These are phyloP conservation scores for Periphyllus acericola DNA, from an alignment of 2,888 invertebrate species.

Conservation along the genomic window DNA sequence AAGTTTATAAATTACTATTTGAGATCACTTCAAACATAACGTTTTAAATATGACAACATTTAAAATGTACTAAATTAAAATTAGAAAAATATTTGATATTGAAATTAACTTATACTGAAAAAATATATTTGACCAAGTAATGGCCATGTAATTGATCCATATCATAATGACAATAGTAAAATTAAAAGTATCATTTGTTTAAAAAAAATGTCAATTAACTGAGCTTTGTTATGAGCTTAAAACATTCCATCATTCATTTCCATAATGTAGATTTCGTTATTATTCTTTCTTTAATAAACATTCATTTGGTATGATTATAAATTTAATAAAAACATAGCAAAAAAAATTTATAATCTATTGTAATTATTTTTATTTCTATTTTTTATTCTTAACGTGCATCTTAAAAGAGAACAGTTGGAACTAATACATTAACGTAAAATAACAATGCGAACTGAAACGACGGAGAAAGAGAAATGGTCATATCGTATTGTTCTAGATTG, in stretches of 20 bases:
- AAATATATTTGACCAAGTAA: too few species aligned
- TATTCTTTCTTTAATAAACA: slow-evolving; percentile 1
- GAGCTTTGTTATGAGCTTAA: neutral
- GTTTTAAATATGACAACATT: too few species aligned
- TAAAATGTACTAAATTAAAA: too few species aligned
- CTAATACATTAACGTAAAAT: slow-evolving; percentile 49
- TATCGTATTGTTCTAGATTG: slow-evolving; percentile 58
- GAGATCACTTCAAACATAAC: too few species aligned
- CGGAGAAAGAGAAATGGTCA: slow-evolving; percentile 23
- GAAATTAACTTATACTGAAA: too few species aligned
- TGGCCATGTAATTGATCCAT: neutral
- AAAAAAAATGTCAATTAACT: neutral
- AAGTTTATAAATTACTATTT: too few species aligned
- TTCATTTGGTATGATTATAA: neutral
- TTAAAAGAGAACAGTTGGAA: slow-evolving; percentile 31
- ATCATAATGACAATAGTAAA: neutral
- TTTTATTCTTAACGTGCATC: neutral
- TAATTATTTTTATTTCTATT: neutral
- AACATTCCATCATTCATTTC: neutral
- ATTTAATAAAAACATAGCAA: slow-evolving; percentile 8
- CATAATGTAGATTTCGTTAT: neutral
- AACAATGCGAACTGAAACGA: slow-evolving; percentile 40
- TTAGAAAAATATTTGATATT: too few species aligned
- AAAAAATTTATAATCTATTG: slow-evolving; percentile 7
- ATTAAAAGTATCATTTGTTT: neutral